Evolutionary conservation across 2,113 vertebrate genomes (phyloP).

Genomic region (Dinomys branickii): DNA sequence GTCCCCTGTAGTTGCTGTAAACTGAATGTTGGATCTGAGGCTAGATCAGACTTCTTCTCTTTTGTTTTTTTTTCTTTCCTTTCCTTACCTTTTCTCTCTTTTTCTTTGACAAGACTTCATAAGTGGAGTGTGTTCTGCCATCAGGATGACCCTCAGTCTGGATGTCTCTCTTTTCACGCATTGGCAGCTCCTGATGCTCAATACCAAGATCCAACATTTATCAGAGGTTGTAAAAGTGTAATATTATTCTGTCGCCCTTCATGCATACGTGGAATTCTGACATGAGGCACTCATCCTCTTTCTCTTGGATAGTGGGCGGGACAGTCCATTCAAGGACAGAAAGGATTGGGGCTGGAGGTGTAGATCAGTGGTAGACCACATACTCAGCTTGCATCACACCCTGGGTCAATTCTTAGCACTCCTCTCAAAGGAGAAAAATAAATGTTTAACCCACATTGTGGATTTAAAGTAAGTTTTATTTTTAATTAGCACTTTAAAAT

Average conservation of each 20-base stretch:
- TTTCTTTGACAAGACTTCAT: not conserved
- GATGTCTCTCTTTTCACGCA: not conserved
- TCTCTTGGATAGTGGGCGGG: not conserved
- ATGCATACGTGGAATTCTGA: not conserved
- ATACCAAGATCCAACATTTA: not conserved
- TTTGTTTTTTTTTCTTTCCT: too few relatives aligned
- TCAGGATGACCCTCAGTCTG: not conserved
- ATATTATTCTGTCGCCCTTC: not conserved
- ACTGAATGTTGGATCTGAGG: not conserved
- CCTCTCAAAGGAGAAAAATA: not conserved
- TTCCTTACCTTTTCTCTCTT: too few relatives aligned
- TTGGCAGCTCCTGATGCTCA: not conserved
- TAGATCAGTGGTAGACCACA: not conserved
- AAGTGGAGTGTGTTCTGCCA: not conserved
- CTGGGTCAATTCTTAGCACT: not conserved
- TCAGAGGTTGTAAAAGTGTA: not conserved
- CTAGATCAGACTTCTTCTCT: not conserved
- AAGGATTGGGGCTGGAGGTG: not conserved
- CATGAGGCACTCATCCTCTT: too few relatives aligned
- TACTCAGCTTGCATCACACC: not conserved
- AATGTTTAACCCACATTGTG: not conserved
- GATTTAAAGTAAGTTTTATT: not conserved
- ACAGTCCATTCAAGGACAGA: not conserved
- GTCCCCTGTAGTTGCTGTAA: not conserved
- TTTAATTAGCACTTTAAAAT: not conserved